Conservation (phyloP, 2,888 invertebrate species). For the Heliconius hortense region DNA sequence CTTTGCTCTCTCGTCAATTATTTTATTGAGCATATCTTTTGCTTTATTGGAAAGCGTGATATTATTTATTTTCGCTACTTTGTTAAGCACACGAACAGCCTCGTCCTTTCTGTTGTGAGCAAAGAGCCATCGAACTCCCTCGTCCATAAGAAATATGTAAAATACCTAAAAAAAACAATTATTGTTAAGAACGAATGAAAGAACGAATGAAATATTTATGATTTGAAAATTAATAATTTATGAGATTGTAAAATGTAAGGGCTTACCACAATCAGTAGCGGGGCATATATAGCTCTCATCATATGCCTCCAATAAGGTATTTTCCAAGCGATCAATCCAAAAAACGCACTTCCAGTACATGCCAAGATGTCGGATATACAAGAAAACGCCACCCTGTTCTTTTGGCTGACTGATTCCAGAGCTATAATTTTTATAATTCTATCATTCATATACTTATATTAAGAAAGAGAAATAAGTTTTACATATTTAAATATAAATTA, state of each 20-base stretch:
- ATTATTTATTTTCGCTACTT: conserved; percentile 85
- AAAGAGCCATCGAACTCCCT: conserved; percentile 90
- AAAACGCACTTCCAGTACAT: conserved; percentile 84
- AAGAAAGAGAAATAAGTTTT: no score
- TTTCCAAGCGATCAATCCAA: conserved; percentile 87
- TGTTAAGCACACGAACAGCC: conserved; percentile 84
- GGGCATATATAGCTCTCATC: conserved; percentile 86
- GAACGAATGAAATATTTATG: neutral
- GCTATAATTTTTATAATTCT: conserved; percentile 54
- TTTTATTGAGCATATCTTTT: conserved; percentile 68
- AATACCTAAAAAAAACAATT: conserved; percentile 60
- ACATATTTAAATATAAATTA: no score
- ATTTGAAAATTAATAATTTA: neutral
- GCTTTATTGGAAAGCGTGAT: conserved; percentile 80
- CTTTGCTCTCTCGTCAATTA: conserved; percentile 58
- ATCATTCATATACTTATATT: no score
- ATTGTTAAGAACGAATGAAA: neutral
- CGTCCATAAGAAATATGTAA: conserved; percentile 88
- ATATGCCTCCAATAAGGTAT: conserved; percentile 87
- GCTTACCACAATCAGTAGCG: conserved; percentile 82
- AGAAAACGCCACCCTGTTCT: conserved; percentile 70
- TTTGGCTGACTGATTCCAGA: conserved; percentile 69
- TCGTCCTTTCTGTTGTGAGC: conserved; percentile 85
- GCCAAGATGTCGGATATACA: conserved; percentile 68
- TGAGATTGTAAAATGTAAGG: neutral